These are phyloP conservation scores for Copidosoma floridanum DNA, from an alignment of 1,140 invertebrate genomes.

Conservation along the genomic window DNA sequence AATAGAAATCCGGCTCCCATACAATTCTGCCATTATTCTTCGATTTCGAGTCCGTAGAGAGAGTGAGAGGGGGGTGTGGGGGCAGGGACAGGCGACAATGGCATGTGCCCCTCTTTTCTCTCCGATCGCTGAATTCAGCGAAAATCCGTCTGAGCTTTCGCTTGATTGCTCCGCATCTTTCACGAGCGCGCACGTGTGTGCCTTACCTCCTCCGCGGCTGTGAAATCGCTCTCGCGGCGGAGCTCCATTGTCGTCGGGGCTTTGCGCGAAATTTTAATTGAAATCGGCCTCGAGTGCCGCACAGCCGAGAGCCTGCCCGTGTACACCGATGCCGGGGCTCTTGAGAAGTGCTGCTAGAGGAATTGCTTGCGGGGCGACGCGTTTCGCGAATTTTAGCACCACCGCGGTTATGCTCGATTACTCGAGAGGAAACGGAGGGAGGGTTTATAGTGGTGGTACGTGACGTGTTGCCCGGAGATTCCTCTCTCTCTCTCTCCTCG, in stretches of 20 bases:
- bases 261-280: constrained; percentile 24
- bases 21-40: constrained; percentile 45
- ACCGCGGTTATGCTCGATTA: constrained; percentile 11
- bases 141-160: constrained; percentile 1
- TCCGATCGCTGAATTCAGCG: neutral
- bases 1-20: constrained; percentile 46
- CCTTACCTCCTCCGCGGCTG: neutral
- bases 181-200: neutral
- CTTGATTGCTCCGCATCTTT: constrained; percentile 16
- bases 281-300: constrained; percentile 14
- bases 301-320: neutral
- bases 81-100: constrained; percentile 34
- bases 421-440: neutral
- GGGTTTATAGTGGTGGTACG: neutral
- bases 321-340: neutral
- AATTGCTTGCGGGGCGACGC: neutral
- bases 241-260: constrained; percentile 12
- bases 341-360: neutral
- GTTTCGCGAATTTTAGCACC: constrained; percentile 7
- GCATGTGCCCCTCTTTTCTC: constrained; percentile 26
- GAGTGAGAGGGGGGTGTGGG: too few species aligned
- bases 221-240: neutral
- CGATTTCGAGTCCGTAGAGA: constrained; percentile 40
- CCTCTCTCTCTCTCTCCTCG: too few species aligned
- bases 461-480: too few species aligned